Conservation (phyloP, 2,113 vertebrate genomes). For the Okapia johnstoni region DNA sequence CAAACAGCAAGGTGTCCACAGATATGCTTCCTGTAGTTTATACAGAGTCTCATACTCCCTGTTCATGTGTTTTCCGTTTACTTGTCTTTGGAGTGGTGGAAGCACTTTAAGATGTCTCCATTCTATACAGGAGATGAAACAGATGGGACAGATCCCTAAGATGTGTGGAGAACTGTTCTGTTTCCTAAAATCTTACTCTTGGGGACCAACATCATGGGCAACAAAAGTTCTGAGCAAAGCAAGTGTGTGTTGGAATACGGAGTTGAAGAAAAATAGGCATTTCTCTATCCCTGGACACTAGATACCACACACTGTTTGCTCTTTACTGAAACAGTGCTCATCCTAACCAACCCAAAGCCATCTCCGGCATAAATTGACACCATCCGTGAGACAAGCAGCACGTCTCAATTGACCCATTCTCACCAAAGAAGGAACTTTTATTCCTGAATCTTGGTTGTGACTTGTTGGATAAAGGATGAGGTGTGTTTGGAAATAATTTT, state of each 20-base stretch:
- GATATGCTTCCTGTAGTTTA: fast-evolving
- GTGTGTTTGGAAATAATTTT: neutral
- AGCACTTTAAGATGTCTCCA: no score
- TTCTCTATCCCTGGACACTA: neutral
- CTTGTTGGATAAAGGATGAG: neutral
- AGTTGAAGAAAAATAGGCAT: neutral
- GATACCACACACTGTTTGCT: neutral
- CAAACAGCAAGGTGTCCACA: fast-evolving
- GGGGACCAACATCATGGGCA: fast-evolving
- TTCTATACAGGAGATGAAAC: neutral
- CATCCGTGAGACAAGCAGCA: fast-evolving
- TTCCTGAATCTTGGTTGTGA: neutral
- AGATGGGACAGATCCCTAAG: neutral
- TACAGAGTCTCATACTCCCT: fast-evolving
- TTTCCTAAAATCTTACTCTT: neutral
- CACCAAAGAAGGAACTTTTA: neutral
- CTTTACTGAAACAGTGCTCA: neutral
- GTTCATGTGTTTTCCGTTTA: neutral
- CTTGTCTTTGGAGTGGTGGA: neutral
- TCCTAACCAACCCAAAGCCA: neutral
- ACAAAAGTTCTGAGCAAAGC: neutral
- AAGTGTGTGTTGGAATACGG: neutral
- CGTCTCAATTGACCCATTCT: neutral
- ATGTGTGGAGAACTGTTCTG: neutral
- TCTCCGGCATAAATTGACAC: neutral